Percentiles rank a stretch among this genome's conserved stretches.
These are phyloP conservation scores for Oscheius myriophilus DNA, from an alignment of 2,888 invertebrate genomes.

Conservation along the genomic window DNA sequence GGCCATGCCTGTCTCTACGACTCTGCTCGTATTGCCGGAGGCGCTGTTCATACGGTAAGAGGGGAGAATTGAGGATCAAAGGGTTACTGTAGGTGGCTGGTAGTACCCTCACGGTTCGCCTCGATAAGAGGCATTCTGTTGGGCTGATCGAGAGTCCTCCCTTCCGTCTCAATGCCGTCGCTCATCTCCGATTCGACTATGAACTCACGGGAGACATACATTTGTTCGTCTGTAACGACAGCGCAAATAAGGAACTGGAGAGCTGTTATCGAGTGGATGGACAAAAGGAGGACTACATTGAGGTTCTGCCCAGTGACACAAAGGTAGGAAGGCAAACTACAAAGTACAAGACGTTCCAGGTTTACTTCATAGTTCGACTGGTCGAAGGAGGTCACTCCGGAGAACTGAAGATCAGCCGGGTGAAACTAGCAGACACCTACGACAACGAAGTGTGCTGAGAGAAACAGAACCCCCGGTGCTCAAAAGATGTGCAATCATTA, in stretches of 20 bases:
- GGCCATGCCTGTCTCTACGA: constrained; percentile 66
- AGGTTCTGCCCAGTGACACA: constrained; percentile 67
- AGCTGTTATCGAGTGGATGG: constrained; percentile 64
- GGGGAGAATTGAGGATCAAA: not conserved
- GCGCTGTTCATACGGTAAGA: constrained; percentile 40
- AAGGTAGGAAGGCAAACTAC: constrained; percentile 39
- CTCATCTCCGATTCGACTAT: constrained; percentile 65
- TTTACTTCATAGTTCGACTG: constrained; percentile 44
- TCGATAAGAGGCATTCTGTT: constrained; percentile 49
- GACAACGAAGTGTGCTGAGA: constrained; percentile 41
- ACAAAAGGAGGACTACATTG: constrained; percentile 58
- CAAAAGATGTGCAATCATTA: constrained; percentile 11
- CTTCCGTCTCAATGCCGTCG: constrained; percentile 65
- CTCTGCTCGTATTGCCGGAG: constrained; percentile 50
- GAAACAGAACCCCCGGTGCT: not conserved
- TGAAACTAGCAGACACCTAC: constrained; percentile 39
- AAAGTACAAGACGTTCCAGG: constrained; percentile 26
- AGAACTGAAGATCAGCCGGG: constrained; percentile 32
- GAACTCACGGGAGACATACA: constrained; percentile 54
- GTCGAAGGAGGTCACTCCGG: constrained; percentile 37
- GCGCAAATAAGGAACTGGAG: constrained; percentile 65
- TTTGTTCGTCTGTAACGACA: constrained; percentile 68
- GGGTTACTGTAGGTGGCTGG: constrained; percentile 37
- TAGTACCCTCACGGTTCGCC: constrained; percentile 37
- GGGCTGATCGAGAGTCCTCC: constrained; percentile 66